These are phyloP conservation scores for Torymus aiolomorphi DNA, from an alignment of 2,888 invertebrate genomes.

Conservation along the genomic window DNA sequence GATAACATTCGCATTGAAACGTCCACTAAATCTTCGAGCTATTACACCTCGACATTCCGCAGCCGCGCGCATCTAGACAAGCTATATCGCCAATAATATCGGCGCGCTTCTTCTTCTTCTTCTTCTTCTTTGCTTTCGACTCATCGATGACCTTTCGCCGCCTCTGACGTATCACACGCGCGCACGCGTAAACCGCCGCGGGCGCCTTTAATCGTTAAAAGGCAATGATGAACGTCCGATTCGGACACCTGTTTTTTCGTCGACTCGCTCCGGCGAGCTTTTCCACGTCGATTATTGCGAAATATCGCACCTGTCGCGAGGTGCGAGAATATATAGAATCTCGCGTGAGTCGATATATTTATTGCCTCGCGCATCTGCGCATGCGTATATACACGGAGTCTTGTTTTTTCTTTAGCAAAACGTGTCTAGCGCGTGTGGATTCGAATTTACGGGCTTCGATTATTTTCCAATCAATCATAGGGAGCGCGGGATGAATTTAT, in stretches of 20 bases:
- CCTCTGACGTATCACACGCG: too few species aligned
- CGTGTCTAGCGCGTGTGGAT: too few species aligned
- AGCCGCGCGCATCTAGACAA: not conserved
- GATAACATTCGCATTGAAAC: conserved; percentile 24
- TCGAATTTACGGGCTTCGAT: conserved; percentile 34
- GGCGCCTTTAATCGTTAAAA: conserved; percentile 22
- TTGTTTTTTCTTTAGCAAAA: not conserved
- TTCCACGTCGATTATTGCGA: conserved; percentile 10
- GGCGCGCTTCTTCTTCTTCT: too few species aligned
- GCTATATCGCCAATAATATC: not conserved
- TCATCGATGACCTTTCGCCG: conserved; percentile 18
- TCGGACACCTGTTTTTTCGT: conserved; percentile 39
- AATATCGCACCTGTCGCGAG: conserved; percentile 22
- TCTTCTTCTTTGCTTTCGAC: not conserved
- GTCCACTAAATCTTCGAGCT: conserved; percentile 17
- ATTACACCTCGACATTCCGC: conserved; percentile 4
- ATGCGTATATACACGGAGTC: not conserved
- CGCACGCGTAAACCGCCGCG: too few species aligned
- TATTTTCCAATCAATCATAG: conserved; percentile 45
- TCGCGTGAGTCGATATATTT: conserved; percentile 25
- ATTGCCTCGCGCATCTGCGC: not conserved
- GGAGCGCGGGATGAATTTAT: conserved; percentile 2
- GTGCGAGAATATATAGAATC: not conserved
- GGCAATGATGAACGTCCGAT: conserved; percentile 22
- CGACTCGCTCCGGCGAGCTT: not conserved